phyloP scores from a whole-genome alignment of 2,888 invertebrate genomes.

The Adela reaumurella region DNA sequence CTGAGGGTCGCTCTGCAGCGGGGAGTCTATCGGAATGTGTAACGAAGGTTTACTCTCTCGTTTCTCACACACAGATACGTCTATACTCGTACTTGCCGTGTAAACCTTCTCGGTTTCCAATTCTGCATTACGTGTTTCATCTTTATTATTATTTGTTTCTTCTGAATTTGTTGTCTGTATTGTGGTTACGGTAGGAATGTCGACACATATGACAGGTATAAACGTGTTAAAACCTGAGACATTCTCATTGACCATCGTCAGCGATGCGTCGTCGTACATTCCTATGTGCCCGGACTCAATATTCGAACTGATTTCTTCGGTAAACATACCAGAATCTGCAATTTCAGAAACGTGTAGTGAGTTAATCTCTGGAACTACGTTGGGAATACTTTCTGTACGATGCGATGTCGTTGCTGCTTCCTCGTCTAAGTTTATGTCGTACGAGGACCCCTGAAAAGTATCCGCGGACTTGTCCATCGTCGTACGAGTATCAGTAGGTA shows the following conservation, averaged over 20 bases:
- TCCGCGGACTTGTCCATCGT: background rate
- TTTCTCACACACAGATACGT: no score
- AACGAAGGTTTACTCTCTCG: background rate
- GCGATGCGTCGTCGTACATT: constrained; percentile 30
- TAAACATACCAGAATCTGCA: constrained; percentile 40
- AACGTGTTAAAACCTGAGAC: background rate
- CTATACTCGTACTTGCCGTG: no score
- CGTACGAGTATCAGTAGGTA: background rate
- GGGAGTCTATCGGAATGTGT: background rate
- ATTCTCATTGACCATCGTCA: background rate
- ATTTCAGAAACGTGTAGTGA: constrained; percentile 36
- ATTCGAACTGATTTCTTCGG: constrained; percentile 38
- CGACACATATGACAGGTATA: constrained; percentile 33
- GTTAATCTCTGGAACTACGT: constrained; percentile 17
- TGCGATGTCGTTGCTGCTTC: background rate
- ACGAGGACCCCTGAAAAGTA: background rate
- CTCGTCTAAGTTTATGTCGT: background rate
- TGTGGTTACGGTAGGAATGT: no score
- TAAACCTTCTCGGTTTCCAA: no score
- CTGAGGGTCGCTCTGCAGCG: background rate
- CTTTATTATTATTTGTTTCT: background rate
- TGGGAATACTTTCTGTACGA: background rate
- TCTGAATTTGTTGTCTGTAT: no score
- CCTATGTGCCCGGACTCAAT: constrained; percentile 23
- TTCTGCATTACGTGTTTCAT: background rate